A percentile compares a stretch with the other conserved stretches of the same genome.
phyloP scores from a whole-genome alignment of 1,140 invertebrate species.

The Apis florea region DNA sequence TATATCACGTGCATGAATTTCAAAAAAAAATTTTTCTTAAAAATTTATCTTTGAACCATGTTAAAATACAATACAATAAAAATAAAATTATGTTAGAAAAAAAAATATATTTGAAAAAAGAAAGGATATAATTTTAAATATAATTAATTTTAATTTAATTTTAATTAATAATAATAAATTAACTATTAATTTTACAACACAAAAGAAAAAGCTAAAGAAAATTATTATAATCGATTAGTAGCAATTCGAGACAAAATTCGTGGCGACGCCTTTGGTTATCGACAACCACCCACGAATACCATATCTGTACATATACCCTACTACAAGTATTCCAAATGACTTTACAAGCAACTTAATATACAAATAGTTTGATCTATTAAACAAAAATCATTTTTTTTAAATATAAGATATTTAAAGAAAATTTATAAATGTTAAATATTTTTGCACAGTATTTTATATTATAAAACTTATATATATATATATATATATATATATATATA shows the following conservation, averaged over 20 bases:
- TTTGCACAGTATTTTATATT: not conserved
- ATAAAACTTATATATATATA: not conserved
- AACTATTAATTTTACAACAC: not conserved
- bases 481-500: not conserved
- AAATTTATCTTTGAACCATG: no score
- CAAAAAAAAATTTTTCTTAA: not conserved
- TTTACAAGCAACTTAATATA: conserved; percentile 11
- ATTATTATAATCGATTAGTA: not conserved
- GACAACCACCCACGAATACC: conserved; percentile 9
- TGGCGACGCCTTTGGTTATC: conserved; percentile 15
- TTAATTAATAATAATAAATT: no score
- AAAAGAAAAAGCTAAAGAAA: not conserved
- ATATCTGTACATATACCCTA: not conserved
- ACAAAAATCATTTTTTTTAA: not conserved
- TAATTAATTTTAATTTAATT: no score
- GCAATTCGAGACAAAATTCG: not conserved
- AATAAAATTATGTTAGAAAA: no score
- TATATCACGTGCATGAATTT: no score
- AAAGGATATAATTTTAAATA: no score
- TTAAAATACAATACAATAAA: no score
- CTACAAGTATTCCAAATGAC: conserved; percentile 16
- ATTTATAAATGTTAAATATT: conserved; percentile 6
- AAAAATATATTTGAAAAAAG: no score
- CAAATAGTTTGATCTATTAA: conserved; percentile 1
- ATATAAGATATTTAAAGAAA: no score